Conservation (phyloP, 2,113 vertebrate genomes). For the Equus quagga region DNA sequence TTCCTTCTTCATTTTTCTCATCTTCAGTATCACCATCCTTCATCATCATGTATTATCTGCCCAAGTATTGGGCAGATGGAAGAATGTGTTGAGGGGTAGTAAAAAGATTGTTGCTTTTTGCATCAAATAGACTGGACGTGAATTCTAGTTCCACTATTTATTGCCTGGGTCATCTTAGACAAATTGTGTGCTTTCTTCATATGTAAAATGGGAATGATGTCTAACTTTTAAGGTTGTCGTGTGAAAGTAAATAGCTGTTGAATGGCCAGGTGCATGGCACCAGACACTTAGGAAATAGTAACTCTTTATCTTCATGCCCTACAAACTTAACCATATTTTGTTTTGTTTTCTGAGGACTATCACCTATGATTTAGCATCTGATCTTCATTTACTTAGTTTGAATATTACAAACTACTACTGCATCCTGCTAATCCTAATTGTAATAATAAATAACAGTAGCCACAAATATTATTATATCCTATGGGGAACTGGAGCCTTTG, state of each 20-base stretch:
- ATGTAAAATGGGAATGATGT: not conserved
- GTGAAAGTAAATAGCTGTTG: not conserved
- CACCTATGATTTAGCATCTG: not conserved
- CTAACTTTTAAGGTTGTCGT: not conserved
- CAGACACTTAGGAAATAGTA: not conserved
- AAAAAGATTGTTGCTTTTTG: not conserved
- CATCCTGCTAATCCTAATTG: not conserved
- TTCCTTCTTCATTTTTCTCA: not conserved
- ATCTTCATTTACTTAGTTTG: constrained; percentile 11
- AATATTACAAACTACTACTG: not conserved
- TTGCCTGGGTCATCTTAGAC: not conserved
- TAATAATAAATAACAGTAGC: not conserved
- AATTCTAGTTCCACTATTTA: not conserved
- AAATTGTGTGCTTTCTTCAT: not conserved
- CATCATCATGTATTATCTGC: not conserved
- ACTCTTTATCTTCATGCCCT: not conserved
- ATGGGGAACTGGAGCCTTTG: not conserved
- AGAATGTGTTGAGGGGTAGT: not conserved
- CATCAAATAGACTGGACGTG: not conserved
- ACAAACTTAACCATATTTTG: not conserved
- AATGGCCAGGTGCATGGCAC: not conserved
- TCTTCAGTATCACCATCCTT: not conserved
- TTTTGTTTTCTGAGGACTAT: not conserved
- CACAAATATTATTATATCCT: not conserved
- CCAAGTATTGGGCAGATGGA: not conserved